Evolutionary conservation across 2,888 invertebrate species (phyloP), one percentile per base, ranked within the genome.

Genomic region (Tetragonula carbonaria): DNA sequence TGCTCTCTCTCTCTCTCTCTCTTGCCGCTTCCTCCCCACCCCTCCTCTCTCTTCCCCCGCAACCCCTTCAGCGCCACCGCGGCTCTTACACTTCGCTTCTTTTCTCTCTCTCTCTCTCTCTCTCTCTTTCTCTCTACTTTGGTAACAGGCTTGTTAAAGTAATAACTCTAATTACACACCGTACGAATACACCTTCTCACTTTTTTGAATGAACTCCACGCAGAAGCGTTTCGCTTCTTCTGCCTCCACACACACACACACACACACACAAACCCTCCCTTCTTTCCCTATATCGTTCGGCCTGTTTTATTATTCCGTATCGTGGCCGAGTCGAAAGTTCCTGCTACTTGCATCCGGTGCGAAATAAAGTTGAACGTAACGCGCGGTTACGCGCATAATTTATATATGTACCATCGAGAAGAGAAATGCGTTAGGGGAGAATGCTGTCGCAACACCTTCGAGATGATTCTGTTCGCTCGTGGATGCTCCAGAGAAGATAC

Each of bases 91-190:
- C 75, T 59, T 70, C 8, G 23, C 85, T 88, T 81, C 65, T 82
- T 62, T 18, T 18, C 6, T 53, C 0, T 18, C 0, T 18, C 5
- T 18, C 16, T 16, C 14, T 14, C 16, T 28, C n/a, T n/a, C 28
- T 28, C 28, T 18, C 6, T 53, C 6, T 0, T 18, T 18, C 18
- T 53, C 78, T 84, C 83, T 82, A 84, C 85, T 80, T 87, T 84
- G 87, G 92, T 91, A 92, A 92, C 89, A 86, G 91, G 90, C 91
- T 93, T 87, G 92, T 93, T 93, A 93, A 91, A 91, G 88, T 92
- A 92, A 92, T 93, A 91, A 93, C 90, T 91, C 91, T 92, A 93
- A 93, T 93, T 93, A 91, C 90, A 89, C 89, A 87, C 86, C 86
- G 86, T 89, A 88, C 88, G 87, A 88, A 89, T 90, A 89, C 90